Conservation (phyloP, 2,113 vertebrate species). For the Falcunculus frontatus region DNA sequence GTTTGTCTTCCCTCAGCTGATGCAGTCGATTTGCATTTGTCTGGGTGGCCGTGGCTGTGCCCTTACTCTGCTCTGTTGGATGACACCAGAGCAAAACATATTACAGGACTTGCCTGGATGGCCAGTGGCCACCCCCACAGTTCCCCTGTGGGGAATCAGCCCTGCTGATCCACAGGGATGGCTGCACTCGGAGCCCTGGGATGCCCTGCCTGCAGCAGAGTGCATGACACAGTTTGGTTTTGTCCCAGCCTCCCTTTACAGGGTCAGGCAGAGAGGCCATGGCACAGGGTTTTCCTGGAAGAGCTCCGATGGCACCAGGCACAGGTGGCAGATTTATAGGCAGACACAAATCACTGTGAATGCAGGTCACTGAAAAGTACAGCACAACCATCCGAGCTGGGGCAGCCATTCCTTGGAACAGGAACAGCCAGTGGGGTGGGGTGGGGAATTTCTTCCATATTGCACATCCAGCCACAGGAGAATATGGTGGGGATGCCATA, state of each 20-base stretch:
- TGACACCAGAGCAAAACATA: not conserved
- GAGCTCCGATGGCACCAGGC: not conserved
- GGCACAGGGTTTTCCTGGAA: not conserved
- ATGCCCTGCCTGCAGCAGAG: not conserved
- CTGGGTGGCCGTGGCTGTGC: not conserved
- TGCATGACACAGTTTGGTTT: accelerated
- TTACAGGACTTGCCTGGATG: not conserved
- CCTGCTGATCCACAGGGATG: not conserved
- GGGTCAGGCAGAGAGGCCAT: not conserved
- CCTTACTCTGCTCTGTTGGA: not conserved
- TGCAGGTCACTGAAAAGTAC: not conserved
- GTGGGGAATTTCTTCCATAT: not conserved
- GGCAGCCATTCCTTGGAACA: not conserved
- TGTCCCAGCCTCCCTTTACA: not conserved
- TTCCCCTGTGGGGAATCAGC: not conserved
- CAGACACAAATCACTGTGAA: not conserved
- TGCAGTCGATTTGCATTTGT: not conserved
- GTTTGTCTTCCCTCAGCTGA: not conserved
- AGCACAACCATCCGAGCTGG: not conserved
- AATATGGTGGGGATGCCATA: not conserved
- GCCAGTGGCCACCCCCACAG: not conserved
- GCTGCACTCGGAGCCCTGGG: not conserved
- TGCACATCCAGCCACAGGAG: not conserved
- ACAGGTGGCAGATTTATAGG: not conserved
- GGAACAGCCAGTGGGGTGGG: not conserved